These are phyloP conservation scores for Elymnias hypermnestra DNA, from an alignment of 1,140 invertebrate species.

Conservation along the genomic window DNA sequence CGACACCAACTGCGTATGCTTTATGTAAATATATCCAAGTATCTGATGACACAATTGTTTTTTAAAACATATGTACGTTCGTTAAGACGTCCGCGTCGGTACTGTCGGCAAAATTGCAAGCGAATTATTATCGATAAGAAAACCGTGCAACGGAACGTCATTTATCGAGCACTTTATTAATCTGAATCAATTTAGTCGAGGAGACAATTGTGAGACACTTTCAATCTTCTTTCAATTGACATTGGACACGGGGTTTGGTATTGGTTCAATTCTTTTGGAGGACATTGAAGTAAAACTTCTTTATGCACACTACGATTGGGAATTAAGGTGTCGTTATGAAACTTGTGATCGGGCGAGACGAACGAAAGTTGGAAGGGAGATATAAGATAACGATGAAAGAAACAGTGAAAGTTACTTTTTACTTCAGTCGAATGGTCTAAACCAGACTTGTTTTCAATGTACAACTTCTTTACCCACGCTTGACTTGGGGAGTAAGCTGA, in stretches of 20 bases:
- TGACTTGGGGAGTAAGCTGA: no score
- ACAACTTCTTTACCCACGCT: no score
- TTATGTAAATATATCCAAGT: not conserved
- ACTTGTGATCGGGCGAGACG: no score
- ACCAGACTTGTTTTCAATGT: no score
- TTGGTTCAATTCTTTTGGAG: not conserved
- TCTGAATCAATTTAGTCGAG: slow-evolving; percentile 65
- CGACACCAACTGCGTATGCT: no score
- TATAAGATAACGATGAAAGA: no score
- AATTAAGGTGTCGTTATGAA: no score
- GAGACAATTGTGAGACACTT: slow-evolving; percentile 44
- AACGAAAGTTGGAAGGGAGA: no score
- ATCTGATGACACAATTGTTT: slow-evolving; percentile 10
- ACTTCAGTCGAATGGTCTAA: no score
- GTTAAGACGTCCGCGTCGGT: slow-evolving; percentile 27
- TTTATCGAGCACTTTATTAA: slow-evolving; percentile 66
- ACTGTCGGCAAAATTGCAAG: slow-evolving; percentile 49
- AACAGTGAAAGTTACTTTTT: no score
- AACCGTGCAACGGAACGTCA: slow-evolving; percentile 35
- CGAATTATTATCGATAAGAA: slow-evolving; percentile 60
- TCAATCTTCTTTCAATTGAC: slow-evolving; percentile 3
- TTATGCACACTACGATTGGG: no score
- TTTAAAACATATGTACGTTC: slow-evolving; percentile 22
- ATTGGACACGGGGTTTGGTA: slow-evolving; percentile 2
- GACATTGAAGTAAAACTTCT: not conserved